Conservation (phyloP, 2,113 vertebrate genomes). For the Damaliscus lunatus region DNA sequence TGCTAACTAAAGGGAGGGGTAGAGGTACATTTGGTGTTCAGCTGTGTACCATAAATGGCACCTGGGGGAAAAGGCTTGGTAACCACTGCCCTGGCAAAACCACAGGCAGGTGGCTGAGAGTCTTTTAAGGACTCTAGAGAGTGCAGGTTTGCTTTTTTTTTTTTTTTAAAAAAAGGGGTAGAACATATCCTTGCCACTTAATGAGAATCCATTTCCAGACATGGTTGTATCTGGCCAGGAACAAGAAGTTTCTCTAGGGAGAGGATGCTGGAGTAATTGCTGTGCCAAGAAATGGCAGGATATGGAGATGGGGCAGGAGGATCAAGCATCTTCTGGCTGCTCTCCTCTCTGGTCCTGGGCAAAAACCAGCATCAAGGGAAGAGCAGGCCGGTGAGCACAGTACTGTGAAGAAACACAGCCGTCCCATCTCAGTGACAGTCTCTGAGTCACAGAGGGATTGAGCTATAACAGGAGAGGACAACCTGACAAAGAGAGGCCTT, state of each 20-base stretch:
- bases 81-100: background rate
- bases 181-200: background rate
- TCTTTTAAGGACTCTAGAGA: background rate
- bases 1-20: background rate
- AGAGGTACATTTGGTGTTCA: background rate
- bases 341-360: background rate
- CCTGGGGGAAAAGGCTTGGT: background rate
- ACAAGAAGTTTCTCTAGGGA: background rate
- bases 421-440: background rate
- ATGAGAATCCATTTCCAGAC: background rate
- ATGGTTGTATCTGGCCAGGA: background rate
- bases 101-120: background rate
- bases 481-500: background rate
- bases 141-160: background rate
- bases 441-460: background rate
- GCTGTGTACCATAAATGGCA: background rate
- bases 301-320: background rate
- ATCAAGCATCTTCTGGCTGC: rapidly evolving
- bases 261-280: background rate
- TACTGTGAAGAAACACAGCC: background rate
- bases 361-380: background rate
- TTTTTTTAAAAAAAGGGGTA: too few relatives aligned
- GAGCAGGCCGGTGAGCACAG: background rate
- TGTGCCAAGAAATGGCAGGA: background rate
- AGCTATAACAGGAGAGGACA: background rate